Conservation (phyloP, 2,797 vertebrate species). For the Novumbra hubbsi region DNA sequence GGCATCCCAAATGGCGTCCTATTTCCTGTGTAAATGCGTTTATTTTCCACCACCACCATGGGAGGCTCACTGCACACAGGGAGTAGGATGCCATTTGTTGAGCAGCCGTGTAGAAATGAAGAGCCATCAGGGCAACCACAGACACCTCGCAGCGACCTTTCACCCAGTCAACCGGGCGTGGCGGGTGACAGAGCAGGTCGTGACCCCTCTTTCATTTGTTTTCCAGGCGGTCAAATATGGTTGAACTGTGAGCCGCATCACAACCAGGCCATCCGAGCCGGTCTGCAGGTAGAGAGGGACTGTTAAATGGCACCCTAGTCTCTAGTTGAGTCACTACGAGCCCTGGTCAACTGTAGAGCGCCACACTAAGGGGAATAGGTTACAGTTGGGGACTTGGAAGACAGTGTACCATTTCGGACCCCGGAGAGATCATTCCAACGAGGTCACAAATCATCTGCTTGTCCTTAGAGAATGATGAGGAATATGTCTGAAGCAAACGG, state of each 20-base stretch:
- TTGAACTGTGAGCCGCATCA: conserved; percentile 12
- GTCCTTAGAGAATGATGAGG: background rate
- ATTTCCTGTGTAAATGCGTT: background rate
- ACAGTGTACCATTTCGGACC: no score
- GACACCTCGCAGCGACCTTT: conserved; percentile 11
- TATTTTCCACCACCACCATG: no score
- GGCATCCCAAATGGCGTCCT: background rate
- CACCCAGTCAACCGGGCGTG: conserved; percentile 27
- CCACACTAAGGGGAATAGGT: background rate
- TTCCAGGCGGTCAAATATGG: conserved; percentile 39
- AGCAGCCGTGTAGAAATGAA: background rate
- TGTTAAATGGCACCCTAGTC: no score
- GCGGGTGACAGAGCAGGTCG: conserved; percentile 46
- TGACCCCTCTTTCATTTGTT: conserved; percentile 51
- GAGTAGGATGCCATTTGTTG: background rate
- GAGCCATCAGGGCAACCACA: background rate
- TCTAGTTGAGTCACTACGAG: no score
- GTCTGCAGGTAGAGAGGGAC: no score
- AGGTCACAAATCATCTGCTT: no score
- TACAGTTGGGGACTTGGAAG: no score
- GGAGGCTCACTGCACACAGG: background rate
- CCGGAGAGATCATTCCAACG: no score
- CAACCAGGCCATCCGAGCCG: background rate
- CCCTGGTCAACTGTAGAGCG: background rate
- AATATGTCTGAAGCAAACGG: background rate